Base-by-base conservation (phyloP, 2,113 vertebrate species). In the Fulica atra region DNA sequence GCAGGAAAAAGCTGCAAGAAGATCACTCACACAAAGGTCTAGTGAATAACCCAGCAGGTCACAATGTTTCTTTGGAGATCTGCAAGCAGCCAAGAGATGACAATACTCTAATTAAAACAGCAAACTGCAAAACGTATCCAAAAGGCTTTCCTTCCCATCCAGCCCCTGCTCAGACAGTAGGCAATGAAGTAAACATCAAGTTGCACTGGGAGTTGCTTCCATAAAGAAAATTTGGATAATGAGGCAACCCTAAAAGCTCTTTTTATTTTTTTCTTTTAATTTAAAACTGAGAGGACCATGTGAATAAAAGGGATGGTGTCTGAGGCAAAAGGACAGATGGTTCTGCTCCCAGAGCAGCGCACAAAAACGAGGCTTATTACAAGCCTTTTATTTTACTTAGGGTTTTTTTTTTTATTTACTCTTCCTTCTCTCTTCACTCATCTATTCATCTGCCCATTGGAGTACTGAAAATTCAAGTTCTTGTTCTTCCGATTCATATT, bases 311-410 rank as follows among this genome's bases (percentile, higher is more conserved):
- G 46, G 21, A 86, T 66, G 40, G 66, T 59, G 36, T 87, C 38
- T 76, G 87, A 91, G 86, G 92, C 74, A 88, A 86, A 63, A 83
- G 82, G 85, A 96, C 88, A 84, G 95, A 86, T 82, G 93, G 82
- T 71, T 92, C 82, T 90, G 76, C 86, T 81, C 68, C 88, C 76
- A 61, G 61, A 90, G 80, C 3, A 0, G 11, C 28, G 29, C 93
- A 92, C 56, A 73, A 70, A 92, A 56, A 6, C 0, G 3, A 71
- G 57, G 26, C 84, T 92, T 92, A 81, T 88, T 64, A 74, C 57
- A 68, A 71, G 53, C 29, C 26, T 83, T 88, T 93, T 76, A 7
- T 86, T 92, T 90, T 18, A 84, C 46, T 80, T 60, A 1, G 26
- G 10, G 31, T 7, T 89, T 82, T 92, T 85, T 72, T 61, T 92